Percentiles rank a stretch among this genome's conserved stretches.
Evolutionary conservation across 2,888 invertebrate genomes (phyloP).

Genomic region (Plemyria rubiginata): DNA sequence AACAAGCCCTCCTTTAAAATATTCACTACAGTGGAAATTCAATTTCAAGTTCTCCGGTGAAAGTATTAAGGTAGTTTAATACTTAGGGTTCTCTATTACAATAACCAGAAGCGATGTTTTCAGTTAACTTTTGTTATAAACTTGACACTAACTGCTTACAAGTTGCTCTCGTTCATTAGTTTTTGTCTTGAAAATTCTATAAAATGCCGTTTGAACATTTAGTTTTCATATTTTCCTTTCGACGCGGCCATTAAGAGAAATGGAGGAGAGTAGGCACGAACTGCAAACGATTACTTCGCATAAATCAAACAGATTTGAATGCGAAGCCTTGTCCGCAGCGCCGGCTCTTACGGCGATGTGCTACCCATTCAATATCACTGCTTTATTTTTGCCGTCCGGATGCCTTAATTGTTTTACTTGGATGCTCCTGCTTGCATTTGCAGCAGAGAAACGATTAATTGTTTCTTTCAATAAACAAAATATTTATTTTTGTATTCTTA

Average conservation of each 20-base stretch:
- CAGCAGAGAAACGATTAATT: constrained; percentile 13
- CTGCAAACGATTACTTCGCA: constrained; percentile 63
- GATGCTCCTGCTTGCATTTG: constrained; percentile 12
- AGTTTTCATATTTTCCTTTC: constrained; percentile 40
- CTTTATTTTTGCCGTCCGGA: constrained; percentile 28
- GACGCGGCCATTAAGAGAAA: constrained; percentile 39
- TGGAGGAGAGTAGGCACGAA: constrained; percentile 46
- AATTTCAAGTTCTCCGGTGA: constrained; percentile 68
- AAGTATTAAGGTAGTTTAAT: constrained; percentile 57
- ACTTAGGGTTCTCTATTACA: constrained; percentile 45
- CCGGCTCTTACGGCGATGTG: constrained; percentile 59
- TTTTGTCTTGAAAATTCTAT: constrained; percentile 33
- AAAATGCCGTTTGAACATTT: constrained; percentile 31
- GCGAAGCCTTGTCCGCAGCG: constrained; percentile 51
- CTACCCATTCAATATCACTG: constrained; percentile 38
- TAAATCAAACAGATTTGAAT: constrained; percentile 74
- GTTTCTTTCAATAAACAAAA: constrained; percentile 9
- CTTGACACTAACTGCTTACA: constrained; percentile 53
- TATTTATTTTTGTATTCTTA: not conserved
- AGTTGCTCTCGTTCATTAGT: constrained; percentile 47
- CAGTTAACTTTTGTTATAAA: constrained; percentile 52
- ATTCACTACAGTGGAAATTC: constrained; percentile 72
- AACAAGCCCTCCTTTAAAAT: constrained; percentile 59
- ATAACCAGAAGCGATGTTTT: constrained; percentile 49
- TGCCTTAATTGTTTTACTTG: constrained; percentile 31